Percentiles rank a stretch among this genome's conserved stretches.
Conservation (phyloP, 30 jellyfish, hydroid and myxozoan genomes). For the Sanderia malayensis region DNA sequence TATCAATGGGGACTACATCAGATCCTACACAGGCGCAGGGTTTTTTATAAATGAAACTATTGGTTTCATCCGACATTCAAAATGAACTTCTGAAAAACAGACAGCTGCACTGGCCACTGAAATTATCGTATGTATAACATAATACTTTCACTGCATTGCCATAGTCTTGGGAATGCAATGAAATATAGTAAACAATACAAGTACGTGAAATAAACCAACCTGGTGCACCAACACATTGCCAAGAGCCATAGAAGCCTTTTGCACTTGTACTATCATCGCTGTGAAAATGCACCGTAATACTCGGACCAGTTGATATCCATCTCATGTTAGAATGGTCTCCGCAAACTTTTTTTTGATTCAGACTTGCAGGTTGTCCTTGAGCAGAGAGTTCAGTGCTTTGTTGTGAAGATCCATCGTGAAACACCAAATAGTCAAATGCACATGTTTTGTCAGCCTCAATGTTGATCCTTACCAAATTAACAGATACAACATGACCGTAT, state of each 20-base stretch:
- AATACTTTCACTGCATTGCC: no score
- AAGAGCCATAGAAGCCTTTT: constrained; percentile 55
- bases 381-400: constrained; percentile 10
- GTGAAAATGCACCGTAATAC: constrained; percentile 52
- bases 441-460: constrained; percentile 57
- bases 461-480: constrained; percentile 21
- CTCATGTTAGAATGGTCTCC: constrained; percentile 24
- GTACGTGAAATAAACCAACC: no score
- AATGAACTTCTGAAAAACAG: no score
- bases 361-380: constrained; percentile 5
- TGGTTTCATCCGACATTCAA: no score
- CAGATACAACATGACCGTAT: constrained; percentile 37
- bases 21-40: no score
- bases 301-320: constrained; percentile 43
- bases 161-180: no score
- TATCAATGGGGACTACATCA: no score
- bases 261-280: constrained; percentile 69
- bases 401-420: constrained; percentile 49
- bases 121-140: no score
- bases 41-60: no score
- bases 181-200: no score
- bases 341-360: constrained; percentile 31
- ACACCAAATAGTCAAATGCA: constrained; percentile 51
- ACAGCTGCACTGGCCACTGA: no score
- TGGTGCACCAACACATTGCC: constrained; percentile 31